These are phyloP conservation scores for Cyanoramphus novaezelandiae DNA, from an alignment of 2,113 vertebrate genomes.

Conservation along the genomic window DNA sequence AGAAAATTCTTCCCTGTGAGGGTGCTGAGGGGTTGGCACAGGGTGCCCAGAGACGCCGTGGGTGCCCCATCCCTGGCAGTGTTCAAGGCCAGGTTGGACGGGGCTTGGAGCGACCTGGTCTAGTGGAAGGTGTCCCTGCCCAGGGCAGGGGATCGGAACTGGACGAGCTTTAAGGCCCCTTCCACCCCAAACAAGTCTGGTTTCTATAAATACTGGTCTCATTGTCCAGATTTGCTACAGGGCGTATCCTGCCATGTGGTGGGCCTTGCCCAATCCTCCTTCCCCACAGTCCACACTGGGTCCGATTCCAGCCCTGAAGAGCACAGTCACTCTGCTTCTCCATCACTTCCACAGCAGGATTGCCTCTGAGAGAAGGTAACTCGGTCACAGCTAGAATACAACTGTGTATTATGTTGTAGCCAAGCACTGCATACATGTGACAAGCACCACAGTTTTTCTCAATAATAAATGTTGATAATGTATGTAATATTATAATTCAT, in stretches of 20 bases:
- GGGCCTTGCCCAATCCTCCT: neutral
- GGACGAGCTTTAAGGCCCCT: neutral
- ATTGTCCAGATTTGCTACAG: neutral
- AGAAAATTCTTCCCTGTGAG: neutral
- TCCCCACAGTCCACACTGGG: neutral
- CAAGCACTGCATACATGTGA: neutral
- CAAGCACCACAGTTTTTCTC: neutral
- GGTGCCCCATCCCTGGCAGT: neutral
- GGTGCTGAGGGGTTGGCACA: neutral
- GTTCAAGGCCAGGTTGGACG: neutral
- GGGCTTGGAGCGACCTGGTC: neutral
- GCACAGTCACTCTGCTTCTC: neutral
- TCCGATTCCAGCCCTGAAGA: neutral
- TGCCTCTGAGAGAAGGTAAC: neutral
- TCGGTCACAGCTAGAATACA: neutral
- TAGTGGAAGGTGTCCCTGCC: neutral
- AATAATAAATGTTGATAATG: neutral
- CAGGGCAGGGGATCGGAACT: neutral
- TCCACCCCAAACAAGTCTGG: neutral
- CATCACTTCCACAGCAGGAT: neutral
- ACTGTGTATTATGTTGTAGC: neutral
- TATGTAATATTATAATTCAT: neutral
- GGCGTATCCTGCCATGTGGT: neutral
- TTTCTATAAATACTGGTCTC: neutral
- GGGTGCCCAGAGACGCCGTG: neutral